Base-by-base conservation (phyloP, 1,140 invertebrate species). In the Caenorhabditis briggsae region DNA sequence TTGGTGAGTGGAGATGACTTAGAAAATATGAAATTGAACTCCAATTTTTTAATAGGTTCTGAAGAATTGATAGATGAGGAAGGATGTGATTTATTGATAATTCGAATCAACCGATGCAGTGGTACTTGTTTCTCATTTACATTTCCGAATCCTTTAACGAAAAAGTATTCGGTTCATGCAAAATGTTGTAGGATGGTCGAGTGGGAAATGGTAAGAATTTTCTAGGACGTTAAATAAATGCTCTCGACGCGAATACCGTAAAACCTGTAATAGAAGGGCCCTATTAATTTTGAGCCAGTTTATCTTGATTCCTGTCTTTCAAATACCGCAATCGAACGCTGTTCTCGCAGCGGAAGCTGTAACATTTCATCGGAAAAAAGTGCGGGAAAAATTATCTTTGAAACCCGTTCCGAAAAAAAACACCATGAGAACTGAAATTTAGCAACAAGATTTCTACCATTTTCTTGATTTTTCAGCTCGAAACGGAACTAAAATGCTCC, bases 111-210 rank as follows among this genome's bases (percentile, higher is more conserved):
- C 43, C 50, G 85, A 83, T 86, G 85, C 70, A 82, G 74, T 58
- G 85, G 85, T 18, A 53, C 82, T 25, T 86, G 85, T 61, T 83
- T 86, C 20, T 86, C 85, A 23, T 56, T 86, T 11, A 56, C 85
- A 41, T 86, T 82, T 33, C 85, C 85, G 6, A 86, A 86, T 82
- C 85, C 85, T 0, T 43, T 82, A n/a, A 86, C 85, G 5, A 86
- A 86, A 78, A 85, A 70, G 16, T 78, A 82, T 50, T 78, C 85
- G 11, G 50, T 70, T 16, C 65, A 78, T 58, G 70, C 64, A 3
- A 86, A 86, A 43, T 86, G 85, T 65, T 86, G 85, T 48, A 9
- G 85, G 41, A 86, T 86, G 85, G 70, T 74, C 25, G 85, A 86
- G 18, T 78, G 64, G 56, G 85, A 86, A 86, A 78, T 70, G 85